Base-by-base conservation (phyloP, 2,797 vertebrate species). In the Lagocephalus sceleratus region DNA sequence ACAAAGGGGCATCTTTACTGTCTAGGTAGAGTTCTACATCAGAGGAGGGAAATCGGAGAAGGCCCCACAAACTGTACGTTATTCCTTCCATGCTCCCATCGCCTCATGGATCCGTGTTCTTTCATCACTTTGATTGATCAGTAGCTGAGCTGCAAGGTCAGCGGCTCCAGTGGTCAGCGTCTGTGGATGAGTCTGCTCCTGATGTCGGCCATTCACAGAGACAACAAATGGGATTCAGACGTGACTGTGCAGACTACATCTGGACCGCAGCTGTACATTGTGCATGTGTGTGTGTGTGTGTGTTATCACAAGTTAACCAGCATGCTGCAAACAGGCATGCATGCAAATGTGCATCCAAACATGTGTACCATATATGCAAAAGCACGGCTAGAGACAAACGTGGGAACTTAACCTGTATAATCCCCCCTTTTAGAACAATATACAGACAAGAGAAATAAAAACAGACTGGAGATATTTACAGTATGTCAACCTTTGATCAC, bases 141-240 rank as follows among this genome's bases (percentile, higher is more conserved):
- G 57, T 26, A 21, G 51, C 38, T 15, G 56, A 47, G 57, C 51
- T 1, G 29, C 32, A 65, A 52, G 81, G 81, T 82, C 75, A 54
- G 47, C 0, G 19, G 57, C 71, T 77, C 63, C 62, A 42, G 51
- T 48, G 82, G 78, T 85, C 78, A 76, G 68, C 7, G 12, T 19
- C 29, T 53, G 38, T 69, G 68, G 64, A 72, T 54, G 52, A 57
- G 68, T 57, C 53, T 1, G 32, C 57, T 68, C 63, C 63, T 63
- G 66, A 66, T 74, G 81, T 76, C 79, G 60, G 56, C 68, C 62
- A 57, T 74, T 73, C 79, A 72, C 69, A 78, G 78, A 83, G 77
- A 82, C 81, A 83, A 87, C 76, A 83, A 83, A 86, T 86, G 81
- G 61, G 74, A 75, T 73, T 77, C 72, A 77, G 81, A 78, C 81